Conservation (phyloP, 2,797 vertebrate genomes). For the Pipistrellus pygmaeus region DNA sequence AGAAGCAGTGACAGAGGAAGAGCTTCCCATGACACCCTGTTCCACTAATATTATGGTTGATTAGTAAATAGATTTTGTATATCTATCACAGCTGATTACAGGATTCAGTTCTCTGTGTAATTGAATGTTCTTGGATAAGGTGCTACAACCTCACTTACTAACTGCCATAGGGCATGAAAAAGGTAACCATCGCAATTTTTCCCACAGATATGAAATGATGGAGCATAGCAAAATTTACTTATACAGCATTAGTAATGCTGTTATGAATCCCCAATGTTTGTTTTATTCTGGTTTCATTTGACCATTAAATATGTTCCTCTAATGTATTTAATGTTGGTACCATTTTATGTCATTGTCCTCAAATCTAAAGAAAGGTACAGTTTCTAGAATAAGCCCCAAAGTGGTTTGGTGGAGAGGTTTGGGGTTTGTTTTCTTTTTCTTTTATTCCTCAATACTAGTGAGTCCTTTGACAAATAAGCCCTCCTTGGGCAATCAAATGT, state of each 20-base stretch:
- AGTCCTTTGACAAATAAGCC: neutral
- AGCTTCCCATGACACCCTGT: neutral
- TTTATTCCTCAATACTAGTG: neutral
- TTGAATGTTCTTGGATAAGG: neutral
- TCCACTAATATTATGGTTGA: conserved; percentile 11
- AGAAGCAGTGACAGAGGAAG: neutral
- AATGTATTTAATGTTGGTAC: neutral
- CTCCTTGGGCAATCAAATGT: neutral
- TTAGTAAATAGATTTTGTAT: neutral
- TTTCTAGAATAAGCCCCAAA: neutral
- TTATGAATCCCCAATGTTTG: neutral
- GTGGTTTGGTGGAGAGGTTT: neutral
- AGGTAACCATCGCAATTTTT: neutral
- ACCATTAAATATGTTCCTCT: neutral
- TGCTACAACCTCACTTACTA: neutral
- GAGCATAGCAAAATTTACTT: neutral
- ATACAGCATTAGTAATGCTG: neutral
- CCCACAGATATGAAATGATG: neutral
- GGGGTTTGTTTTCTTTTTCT: neutral
- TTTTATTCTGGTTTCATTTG: neutral
- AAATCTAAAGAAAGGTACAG: neutral
- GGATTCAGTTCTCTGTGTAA: neutral
- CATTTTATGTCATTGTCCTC: neutral
- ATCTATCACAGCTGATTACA: neutral
- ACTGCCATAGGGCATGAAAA: neutral